These are phyloP conservation scores for Gephyroberyx darwinii DNA, from an alignment of 2,797 vertebrate species.

Conservation along the genomic window DNA sequence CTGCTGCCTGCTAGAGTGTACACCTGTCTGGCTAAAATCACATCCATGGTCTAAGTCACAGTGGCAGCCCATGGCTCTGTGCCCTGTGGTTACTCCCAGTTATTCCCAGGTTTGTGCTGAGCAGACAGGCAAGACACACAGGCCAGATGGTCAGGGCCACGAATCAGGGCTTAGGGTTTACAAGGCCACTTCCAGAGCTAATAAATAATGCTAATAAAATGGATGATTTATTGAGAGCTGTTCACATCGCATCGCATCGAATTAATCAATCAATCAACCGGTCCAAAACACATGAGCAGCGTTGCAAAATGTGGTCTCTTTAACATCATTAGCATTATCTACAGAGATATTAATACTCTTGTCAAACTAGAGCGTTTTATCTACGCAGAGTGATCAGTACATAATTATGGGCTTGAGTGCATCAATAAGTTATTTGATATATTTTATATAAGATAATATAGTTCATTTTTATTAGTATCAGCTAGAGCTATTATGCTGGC, in stretches of 20 bases:
- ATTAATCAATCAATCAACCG: slow-evolving; percentile 34
- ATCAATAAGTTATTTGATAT: slow-evolving; percentile 19
- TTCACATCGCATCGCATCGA: slow-evolving; percentile 27
- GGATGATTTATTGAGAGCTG: slow-evolving; percentile 59
- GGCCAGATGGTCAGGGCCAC: slow-evolving; percentile 73
- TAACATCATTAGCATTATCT: slow-evolving; percentile 22
- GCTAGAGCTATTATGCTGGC: slow-evolving; percentile 18
- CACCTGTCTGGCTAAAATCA: slow-evolving; percentile 72
- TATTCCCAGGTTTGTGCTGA: slow-evolving; percentile 72
- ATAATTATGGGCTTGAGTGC: slow-evolving; percentile 13
- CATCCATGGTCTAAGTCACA: slow-evolving; percentile 63
- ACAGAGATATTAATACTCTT: slow-evolving; percentile 21
- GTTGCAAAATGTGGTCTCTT: slow-evolving; percentile 11
- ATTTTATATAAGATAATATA: slow-evolving; percentile 46
- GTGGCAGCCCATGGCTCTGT: slow-evolving; percentile 68
- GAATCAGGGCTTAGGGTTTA: slow-evolving; percentile 60
- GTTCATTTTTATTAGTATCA: slow-evolving; percentile 29
- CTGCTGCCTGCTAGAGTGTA: slow-evolving; percentile 71
- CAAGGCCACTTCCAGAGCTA: slow-evolving; percentile 60
- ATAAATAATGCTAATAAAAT: slow-evolving; percentile 64
- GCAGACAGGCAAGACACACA: slow-evolving; percentile 65
- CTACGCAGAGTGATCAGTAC: slow-evolving; percentile 12
- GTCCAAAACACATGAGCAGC: slow-evolving; percentile 24
- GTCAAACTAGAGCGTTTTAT: slow-evolving; percentile 17
- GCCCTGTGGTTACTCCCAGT: slow-evolving; percentile 73